Evolutionary conservation across 2,888 invertebrate genomes (phyloP), one percentile per base, ranked within the genome.

Genomic region (Cepaea hortensis): DNA sequence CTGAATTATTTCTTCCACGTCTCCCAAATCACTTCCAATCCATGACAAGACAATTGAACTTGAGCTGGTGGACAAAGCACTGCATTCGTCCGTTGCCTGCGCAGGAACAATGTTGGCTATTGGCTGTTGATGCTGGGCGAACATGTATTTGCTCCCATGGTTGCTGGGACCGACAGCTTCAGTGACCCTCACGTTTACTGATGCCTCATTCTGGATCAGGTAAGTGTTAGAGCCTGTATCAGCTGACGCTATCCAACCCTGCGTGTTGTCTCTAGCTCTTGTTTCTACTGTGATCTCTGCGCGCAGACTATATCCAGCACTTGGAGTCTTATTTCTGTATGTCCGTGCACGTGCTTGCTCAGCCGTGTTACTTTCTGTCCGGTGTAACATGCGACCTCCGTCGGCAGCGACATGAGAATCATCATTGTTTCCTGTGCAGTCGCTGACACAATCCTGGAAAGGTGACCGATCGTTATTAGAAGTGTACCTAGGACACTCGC

Each of bases 41-140:
- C 85, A 85, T 35, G 80, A 80, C 15, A 85, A 68, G 0, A 85
- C 85, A 46, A 85, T 85, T 7, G 85, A 85, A n/a, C 85, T 85
- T 15, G 85, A 85, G 70, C 79, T 85, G 46, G 11, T 80, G 11
- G 85, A 79, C 15, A 76, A 18, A n/a, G 70, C 18, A 15, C 77
- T 68, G 46, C 70, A 46, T 5, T 72, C 61, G 18, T 70, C 72
- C 3, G 55, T 15, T 6, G 55, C 35, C 35, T 62, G 79, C 1
- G 35, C 23, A 4, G 35, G 23, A 4, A 35, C 61, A 5, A 62
- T 18, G 15, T 15, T 62, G 62, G 13, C 13, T 23, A 3, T 5
- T 9, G 61, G n/a, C 35, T 62, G 62, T 15, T 2, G 15, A 4
- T 15, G 20, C 5, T 62, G 23, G 4, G 18, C 6, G 18, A 62